Evolutionary conservation across 64 coral and sea anemone species (phyloP).

Genomic region (Montipora sp.): DNA sequence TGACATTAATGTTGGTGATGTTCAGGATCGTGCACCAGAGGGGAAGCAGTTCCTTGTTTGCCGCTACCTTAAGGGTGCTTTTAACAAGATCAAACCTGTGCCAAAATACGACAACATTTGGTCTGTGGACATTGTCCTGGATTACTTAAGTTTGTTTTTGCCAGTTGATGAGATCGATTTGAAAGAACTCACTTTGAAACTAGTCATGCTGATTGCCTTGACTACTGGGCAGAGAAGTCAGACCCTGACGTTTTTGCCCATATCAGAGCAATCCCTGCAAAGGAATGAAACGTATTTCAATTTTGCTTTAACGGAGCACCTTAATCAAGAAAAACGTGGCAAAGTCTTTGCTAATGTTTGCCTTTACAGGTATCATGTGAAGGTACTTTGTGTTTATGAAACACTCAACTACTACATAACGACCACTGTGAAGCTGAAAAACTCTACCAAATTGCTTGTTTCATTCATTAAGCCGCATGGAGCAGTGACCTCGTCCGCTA

Average conservation of each 20-base stretch:
- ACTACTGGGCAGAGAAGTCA: not conserved
- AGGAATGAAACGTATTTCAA: constrained; percentile 26
- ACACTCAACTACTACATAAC: too few relatives aligned
- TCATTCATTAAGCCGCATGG: not conserved
- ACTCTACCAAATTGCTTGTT: not conserved
- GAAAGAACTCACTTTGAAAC: not conserved
- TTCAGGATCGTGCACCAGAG: too few relatives aligned
- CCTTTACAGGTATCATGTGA: constrained; percentile 39
- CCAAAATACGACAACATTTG: too few relatives aligned
- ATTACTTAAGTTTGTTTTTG: not conserved
- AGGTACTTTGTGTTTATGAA: constrained; percentile 48
- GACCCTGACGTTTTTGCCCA: not conserved
- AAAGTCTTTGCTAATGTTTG: constrained; percentile 51
- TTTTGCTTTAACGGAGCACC: constrained; percentile 54
- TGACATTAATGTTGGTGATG: too few relatives aligned
- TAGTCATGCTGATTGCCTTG: not conserved
- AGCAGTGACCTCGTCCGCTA: not conserved
- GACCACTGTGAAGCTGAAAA: too few relatives aligned
- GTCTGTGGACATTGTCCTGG: too few relatives aligned
- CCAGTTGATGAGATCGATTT: not conserved
- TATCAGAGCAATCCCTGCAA: not conserved
- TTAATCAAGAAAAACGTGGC: constrained; percentile 59
- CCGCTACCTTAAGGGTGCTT: too few relatives aligned
- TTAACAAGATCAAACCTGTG: too few relatives aligned
- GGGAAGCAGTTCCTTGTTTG: too few relatives aligned